Percentiles rank a stretch among this genome's conserved stretches.
Evolutionary conservation across 2,113 vertebrate genomes (phyloP).

Genomic region (Anhinga anhinga): DNA sequence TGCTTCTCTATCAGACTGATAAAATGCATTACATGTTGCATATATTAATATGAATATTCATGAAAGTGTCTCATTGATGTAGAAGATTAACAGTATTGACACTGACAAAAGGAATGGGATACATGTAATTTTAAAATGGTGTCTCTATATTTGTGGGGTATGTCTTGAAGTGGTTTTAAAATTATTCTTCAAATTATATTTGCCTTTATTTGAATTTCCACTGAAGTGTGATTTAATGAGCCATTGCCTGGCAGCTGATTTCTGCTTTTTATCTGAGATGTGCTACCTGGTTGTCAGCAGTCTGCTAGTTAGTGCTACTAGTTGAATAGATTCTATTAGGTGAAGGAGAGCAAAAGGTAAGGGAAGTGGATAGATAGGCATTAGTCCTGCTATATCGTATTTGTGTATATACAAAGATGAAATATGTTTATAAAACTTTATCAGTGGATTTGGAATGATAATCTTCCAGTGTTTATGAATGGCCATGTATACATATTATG

Average conservation of each 20-base stretch:
- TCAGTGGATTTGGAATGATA: neutral
- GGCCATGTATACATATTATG: neutral
- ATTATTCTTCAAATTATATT: neutral
- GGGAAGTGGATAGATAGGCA: neutral
- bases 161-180: neutral
- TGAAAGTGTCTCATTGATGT: neutral
- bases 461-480: neutral
- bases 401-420: neutral
- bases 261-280: neutral
- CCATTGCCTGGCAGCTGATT: neutral
- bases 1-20: conserved; percentile 12
- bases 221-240: neutral
- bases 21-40: neutral
- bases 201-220: neutral
- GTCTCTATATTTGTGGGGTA: neutral
- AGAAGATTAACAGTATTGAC: neutral
- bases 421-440: neutral
- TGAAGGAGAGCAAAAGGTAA: neutral
- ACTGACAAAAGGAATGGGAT: neutral
- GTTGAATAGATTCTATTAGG: neutral
- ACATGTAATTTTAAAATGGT: neutral
- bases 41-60: neutral
- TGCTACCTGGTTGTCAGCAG: neutral
- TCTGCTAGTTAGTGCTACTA: neutral
- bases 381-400: neutral